A percentile compares a stretch with the other conserved stretches of the same genome.
Conservation (phyloP, 2,113 vertebrate species). For the Dicrurus megarhynchus region DNA sequence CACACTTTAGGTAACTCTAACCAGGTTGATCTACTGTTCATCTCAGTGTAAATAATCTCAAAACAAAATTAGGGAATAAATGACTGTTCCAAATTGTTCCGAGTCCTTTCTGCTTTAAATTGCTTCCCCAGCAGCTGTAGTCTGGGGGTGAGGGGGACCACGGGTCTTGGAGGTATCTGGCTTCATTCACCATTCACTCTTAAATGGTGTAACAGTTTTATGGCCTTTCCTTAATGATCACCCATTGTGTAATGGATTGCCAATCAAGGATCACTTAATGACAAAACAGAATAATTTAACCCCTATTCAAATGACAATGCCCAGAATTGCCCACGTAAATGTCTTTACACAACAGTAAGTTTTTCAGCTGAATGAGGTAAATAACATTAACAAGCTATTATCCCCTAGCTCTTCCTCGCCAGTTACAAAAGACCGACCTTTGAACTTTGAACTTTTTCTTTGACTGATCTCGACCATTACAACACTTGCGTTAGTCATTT, state of each 20-base stretch:
- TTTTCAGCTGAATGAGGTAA: constrained; percentile 77
- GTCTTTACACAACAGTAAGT: constrained; percentile 78
- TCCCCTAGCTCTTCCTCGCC: constrained; percentile 71
- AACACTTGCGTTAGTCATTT: constrained; percentile 82
- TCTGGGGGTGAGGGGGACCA: not conserved
- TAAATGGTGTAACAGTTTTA: constrained; percentile 81
- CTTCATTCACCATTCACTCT: constrained; percentile 77
- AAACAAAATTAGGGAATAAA: not conserved
- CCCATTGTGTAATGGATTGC: constrained; percentile 80
- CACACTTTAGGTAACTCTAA: not conserved
- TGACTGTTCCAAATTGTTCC: not conserved
- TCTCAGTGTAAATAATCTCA: not conserved
- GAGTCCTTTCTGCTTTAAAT: not conserved
- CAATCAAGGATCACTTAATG: constrained; percentile 86
- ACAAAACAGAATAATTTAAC: constrained; percentile 84
- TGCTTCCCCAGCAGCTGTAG: not conserved
- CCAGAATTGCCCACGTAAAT: constrained; percentile 74
- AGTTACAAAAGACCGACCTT: constrained; percentile 85
- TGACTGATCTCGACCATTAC: constrained; percentile 79
- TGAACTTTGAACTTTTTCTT: constrained; percentile 85
- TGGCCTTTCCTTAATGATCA: constrained; percentile 81
- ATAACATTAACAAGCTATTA: constrained; percentile 84
- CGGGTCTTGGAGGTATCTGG: constrained; percentile 68
- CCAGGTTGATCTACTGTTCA: not conserved
- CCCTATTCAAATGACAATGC: constrained; percentile 80